A percentile compares a stretch with the other conserved stretches of the same genome.
phyloP scores from a whole-genome alignment of 1,140 invertebrate genomes.

The Lepidurus packardi region DNA sequence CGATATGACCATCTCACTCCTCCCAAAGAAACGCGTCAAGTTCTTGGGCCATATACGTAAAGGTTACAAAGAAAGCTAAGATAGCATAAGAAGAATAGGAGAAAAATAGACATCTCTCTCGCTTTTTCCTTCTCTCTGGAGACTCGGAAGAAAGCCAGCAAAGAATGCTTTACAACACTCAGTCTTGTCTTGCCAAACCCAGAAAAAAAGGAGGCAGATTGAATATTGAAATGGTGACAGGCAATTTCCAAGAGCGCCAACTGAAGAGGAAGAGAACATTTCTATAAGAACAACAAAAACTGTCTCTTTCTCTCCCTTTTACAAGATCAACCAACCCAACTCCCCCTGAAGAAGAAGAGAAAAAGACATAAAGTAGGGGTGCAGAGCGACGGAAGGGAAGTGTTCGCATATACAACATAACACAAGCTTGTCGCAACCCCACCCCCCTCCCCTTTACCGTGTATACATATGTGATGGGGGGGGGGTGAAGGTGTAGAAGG shows the following conservation, averaged over 20 bases:
- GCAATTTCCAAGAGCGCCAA: constrained; percentile 17
- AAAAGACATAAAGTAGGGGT: neutral
- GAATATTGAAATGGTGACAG: constrained; percentile 22
- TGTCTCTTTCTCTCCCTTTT: constrained; percentile 11
- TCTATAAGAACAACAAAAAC: constrained; percentile 22
- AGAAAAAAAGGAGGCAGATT: neutral
- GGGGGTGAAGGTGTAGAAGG: neutral
- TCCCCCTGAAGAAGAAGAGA: neutral
- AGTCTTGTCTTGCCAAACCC: neutral
- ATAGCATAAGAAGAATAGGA: neutral
- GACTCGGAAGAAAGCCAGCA: neutral
- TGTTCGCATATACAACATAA: constrained; percentile 10
- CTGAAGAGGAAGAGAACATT: constrained; percentile 8
- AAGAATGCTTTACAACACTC: constrained; percentile 22
- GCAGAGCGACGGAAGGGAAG: neutral
- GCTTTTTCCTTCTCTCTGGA: neutral
- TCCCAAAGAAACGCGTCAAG: neutral
- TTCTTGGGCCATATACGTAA: too few relatives aligned
- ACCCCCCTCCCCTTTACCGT: neutral
- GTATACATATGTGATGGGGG: constrained; percentile 21
- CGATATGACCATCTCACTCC: neutral
- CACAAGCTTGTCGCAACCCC: neutral
- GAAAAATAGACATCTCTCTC: constrained; percentile 11
- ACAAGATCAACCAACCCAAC: constrained; percentile 3
- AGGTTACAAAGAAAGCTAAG: neutral